Evolutionary conservation across 2,797 vertebrate genomes (phyloP), one percentile per base, ranked within the genome.

Genomic region (Sebastes taczanowskii): DNA sequence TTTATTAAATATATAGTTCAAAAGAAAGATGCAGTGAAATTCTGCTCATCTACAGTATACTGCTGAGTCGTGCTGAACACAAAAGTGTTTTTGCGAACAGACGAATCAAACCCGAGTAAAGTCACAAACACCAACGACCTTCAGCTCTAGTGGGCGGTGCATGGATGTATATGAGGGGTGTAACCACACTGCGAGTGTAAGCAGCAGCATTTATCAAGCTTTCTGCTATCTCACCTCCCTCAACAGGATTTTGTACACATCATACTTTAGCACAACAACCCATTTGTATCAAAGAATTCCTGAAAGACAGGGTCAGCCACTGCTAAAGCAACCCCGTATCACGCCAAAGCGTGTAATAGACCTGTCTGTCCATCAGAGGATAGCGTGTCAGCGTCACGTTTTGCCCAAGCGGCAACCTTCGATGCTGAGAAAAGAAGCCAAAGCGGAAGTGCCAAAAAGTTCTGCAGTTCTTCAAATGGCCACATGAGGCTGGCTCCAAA

Each of bases 211-310:
- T 18, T 53, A 29, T 55, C 34, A 32, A 7, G 20, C 11, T 71
- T 76, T 65, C 10, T 61, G 11, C 23, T 25, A 32, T 65, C 23
- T 60, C 27, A 56, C 7, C 22, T 55, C 14, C 80, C 63, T 69
- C n/a, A 55, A 34, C 35, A 52, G 71, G 34, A 72, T 60, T 71
- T 77, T 69, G 25, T 72, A 46, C 18, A 34, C 11, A 69, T 63
- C 20, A 71, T 23, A 53, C 35, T 66, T 49, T 6, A 46, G n/a
- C 59, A 83, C 46, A 69, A 20, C 52, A 77, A 55, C 22, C 77
- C 11, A 78, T 69, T 66, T 71, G 25, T 30, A 60, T 42, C 2
- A 49, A 38, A 52, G 35, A 61, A 32, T 11, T 29, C 30, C 32
- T 38, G 5, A 60, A 58, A 82, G 64, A 62, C 59, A 27, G 38